Evolutionary conservation across 2,797 vertebrate species (phyloP), one percentile per base, ranked within the genome.

Genomic region (Myotis daubentonii): DNA sequence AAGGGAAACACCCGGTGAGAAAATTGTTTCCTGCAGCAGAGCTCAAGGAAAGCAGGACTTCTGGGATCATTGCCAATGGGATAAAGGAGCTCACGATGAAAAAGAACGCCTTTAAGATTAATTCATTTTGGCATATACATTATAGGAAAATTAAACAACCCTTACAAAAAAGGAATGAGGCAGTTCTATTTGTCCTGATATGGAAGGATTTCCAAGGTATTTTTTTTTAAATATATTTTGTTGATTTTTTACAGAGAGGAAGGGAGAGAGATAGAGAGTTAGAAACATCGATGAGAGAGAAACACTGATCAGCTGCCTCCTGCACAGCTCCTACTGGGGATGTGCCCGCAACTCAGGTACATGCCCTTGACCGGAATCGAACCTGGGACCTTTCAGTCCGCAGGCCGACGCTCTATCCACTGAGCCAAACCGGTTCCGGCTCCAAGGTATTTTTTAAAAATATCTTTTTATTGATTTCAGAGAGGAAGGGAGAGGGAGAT

Each of bases 131-230:
- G 38, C 6, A 44, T 74, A 22, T 25, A 23, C 17, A 66, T 68
- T 16, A 44, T 3, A 28, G 55, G 33, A 49, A 84, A 81, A 72
- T 66, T 65, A 78, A 8, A 9, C 28, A 86, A 62, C 44, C 44
- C 22, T 81, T 60, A 60, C 84, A 88, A 78, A 22, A 41, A 72
- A 79, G 36, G 22, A 66, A 53, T 28, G 47, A 90, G 41, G 57
- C 20, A 68, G 23, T 76, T 95, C 47, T 89, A 57, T 76, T 94
- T 89, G 70, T 83, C 82, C n/a, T 51, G 13, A 79, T 44, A 41
- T 41, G 51, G 60, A 79, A 95, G 28, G 28, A 76, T 83, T 83
- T 79, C 75, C 38, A n/a, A 72, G 44, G 55, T 70, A 28, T 41
- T 81, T 68, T 68, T n/a, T 1, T n/a, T n/a, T n/a, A n/a, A n/a